phyloP scores from a whole-genome alignment of 2,888 invertebrate species.

The Prosapia bicincta region DNA sequence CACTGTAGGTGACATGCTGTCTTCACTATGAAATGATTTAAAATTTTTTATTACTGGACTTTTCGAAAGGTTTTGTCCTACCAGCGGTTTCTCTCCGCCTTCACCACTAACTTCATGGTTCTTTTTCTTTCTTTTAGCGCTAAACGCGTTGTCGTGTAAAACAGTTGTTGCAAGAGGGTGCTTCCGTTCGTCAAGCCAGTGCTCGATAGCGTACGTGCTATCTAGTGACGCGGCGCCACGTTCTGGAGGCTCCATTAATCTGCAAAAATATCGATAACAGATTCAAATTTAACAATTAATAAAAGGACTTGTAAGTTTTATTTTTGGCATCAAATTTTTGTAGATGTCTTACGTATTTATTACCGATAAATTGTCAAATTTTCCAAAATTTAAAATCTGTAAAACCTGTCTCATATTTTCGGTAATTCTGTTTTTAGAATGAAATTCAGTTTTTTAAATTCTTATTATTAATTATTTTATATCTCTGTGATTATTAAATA shows the following conservation, averaged over 20 bases:
- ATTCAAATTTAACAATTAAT: neutral
- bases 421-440: too few species aligned
- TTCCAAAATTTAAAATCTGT: too few species aligned
- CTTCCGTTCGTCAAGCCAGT: conserved; percentile 29
- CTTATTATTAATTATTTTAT: too few species aligned
- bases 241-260: conserved; percentile 43
- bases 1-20: conserved; percentile 12
- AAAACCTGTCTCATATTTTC: too few species aligned
- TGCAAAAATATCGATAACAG: conserved; percentile 29
- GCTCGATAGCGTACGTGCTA: conserved; percentile 23
- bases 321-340: too few species aligned
- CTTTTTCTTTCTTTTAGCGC: conserved; percentile 22
- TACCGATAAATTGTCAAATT: too few species aligned
- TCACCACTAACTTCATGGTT: neutral
- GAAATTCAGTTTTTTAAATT: too few species aligned
- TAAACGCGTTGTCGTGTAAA: conserved; percentile 7
- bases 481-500: too few species aligned
- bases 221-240: conserved; percentile 34
- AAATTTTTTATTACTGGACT: neutral
- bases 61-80: neutral
- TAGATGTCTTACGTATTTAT: too few species aligned
- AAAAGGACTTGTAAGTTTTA: too few species aligned
- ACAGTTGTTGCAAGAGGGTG: neutral
- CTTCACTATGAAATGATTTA: conserved; percentile 13
- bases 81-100: neutral